phyloP scores from a whole-genome alignment of 2,888 invertebrate genomes.

The Zhuqinia jingwanae region DNA sequence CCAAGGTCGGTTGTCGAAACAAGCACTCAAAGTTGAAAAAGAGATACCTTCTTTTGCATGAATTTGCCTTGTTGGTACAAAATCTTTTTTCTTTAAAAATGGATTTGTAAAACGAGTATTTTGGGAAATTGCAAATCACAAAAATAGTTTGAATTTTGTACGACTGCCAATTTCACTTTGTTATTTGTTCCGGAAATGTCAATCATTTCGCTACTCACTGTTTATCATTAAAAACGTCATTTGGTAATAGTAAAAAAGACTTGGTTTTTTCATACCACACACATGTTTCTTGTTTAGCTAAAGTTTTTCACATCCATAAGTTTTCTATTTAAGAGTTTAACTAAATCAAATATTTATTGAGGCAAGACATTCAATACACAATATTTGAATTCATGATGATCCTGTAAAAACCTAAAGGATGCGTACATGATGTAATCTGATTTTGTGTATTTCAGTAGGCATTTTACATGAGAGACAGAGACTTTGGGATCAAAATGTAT shows the following conservation, averaged over 20 bases:
- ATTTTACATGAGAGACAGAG: no score
- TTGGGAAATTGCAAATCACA: neutral
- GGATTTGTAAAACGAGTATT: neutral
- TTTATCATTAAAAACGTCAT: neutral
- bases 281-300: conserved; percentile 26
- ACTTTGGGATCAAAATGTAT: no score
- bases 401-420: no score
- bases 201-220: conserved; percentile 44
- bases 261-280: conserved; percentile 82
- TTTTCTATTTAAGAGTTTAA: neutral
- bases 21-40: neutral
- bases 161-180: conserved; percentile 60
- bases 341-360: neutral
- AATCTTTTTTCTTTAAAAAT: neutral
- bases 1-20: no score
- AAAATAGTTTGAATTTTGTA: neutral
- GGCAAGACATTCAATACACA: no score
- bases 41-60: neutral
- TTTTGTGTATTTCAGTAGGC: no score
- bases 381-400: no score
- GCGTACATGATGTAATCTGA: no score
- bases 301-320: neutral
- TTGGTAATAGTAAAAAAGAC: no score
- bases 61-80: neutral
- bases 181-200: conserved; percentile 63